Evolutionary conservation across 2,888 invertebrate genomes (phyloP), one percentile per base, ranked within the genome.

Genomic region (Ecliptopera silaceata): DNA sequence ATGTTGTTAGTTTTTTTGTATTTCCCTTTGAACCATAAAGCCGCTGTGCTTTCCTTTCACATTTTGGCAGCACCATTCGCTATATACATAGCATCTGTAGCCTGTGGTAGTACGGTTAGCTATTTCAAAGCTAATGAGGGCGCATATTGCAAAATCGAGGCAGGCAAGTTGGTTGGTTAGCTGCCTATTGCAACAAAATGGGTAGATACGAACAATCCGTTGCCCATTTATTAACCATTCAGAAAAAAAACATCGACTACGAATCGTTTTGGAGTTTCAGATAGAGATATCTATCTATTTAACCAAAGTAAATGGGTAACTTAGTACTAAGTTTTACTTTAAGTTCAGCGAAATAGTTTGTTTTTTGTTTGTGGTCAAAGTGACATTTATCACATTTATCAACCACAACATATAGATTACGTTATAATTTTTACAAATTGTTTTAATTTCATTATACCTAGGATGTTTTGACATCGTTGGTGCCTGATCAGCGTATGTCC

Each of bases 111-210:
- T 34, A 34, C 12, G 12, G 32, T 32, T 34, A 34, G 34, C 34
- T 34, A 34, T 34, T 34, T 41, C 44, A 42, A 17, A 44, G 32
- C 29, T 44, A 44, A 44, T 32, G 32, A 17, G 44, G 34, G 31
- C 18, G 20, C 32, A 15, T 34, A 46, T 46, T 46, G 34, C 45
- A 46, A 46, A 45, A 46, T 46, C 45, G 20, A 46, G 34, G 20
- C 45, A 34, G 18, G 45, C 34, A 34, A 26, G 6, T 22, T 12
- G 22, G 34, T 10, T 46, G 20, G 32, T 31, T 20, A 13, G 31
- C 13, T 11, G 6, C 31, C 3, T 45, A 45, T 46, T 46, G 34
- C 45, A 22, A 46, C 34, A 46, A 26, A 26, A n/a, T 32, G 12
- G 32, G 2, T 5, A 32, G 12, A 4, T 15, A 34, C 4, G 15